A percentile compares a stretch with the other conserved stretches of the same genome.
Evolutionary conservation across 1,140 invertebrate genomes (phyloP).

Genomic region (Prorops nasuta): DNA sequence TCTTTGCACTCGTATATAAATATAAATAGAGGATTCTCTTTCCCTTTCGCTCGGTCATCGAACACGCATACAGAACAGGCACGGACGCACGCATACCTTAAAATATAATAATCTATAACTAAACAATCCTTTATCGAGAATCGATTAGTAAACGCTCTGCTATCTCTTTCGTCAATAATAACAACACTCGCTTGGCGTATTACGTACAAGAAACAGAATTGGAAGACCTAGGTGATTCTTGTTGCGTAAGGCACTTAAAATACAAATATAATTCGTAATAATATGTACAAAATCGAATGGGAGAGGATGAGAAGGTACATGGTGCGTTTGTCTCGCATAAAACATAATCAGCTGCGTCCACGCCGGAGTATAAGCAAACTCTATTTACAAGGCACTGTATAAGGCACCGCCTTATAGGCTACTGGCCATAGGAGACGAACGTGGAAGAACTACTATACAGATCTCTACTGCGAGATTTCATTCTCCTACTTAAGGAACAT

Average conservation of each 20-base stretch:
- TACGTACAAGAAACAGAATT: conserved; percentile 48
- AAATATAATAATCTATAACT: conserved; percentile 22
- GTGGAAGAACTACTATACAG: neutral
- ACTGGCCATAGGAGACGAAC: conserved; percentile 36
- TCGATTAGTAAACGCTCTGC: no score
- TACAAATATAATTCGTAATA: conserved; percentile 18
- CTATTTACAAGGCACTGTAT: conserved; percentile 53
- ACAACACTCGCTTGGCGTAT: conserved; percentile 27
- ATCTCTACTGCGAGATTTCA: conserved; percentile 1
- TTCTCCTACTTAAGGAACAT: conserved; percentile 24
- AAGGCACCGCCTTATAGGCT: conserved; percentile 46
- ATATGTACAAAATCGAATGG: conserved; percentile 34
- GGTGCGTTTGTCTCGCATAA: neutral
- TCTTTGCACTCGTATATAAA: conserved; percentile 44
- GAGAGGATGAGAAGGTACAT: neutral
- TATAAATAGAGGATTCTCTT: conserved; percentile 50
- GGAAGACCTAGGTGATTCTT: conserved; percentile 57
- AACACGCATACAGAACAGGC: conserved; percentile 26
- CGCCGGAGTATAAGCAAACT: neutral
- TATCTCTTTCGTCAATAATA: no score
- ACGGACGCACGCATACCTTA: conserved; percentile 21
- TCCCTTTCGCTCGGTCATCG: conserved; percentile 20
- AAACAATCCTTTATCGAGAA: conserved; percentile 7
- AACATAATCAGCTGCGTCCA: no score
- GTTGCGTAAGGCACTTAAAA: conserved; percentile 58